Evolutionary conservation across 2,888 invertebrate species (phyloP), one percentile per base, ranked within the genome.

Genomic region (Heliothis peltigera): DNA sequence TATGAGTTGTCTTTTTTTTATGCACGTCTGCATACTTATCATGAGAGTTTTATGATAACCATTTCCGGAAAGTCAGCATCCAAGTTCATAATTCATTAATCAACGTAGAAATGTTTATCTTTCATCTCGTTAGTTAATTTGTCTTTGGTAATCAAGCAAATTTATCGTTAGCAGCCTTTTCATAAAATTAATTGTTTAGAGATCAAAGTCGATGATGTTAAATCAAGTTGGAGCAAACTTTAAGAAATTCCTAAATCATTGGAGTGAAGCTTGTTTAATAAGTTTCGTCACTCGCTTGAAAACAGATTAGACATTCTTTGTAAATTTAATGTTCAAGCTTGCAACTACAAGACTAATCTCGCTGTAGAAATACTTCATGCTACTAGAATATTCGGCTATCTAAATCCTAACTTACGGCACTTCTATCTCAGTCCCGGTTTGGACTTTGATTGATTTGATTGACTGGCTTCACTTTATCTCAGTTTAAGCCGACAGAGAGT

Each of bases 301-400:
- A 71, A 79, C 65, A 72, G 72, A 79, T 80, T 75, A 75, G 66
- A 69, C 63, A 80, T 77, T 80, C 71, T 81, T 81, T 77, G 72
- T 67, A 58, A 59, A 64, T 56, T 72, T 51, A 75, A 75, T 62
- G 58, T 57, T 58, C 59, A 55, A 42, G 56, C 54, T 72, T 58
- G 48, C 53, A 47, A 67, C 58, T 57, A 55, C 55, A 48, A 28
- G 44, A 21, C 21, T 19, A 44, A n/a, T n/a, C n/a, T 64, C n/a
- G 7, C 54, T 18, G 17, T 57, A 35, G 61, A 61, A 46, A 55
- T 62, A 22, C 25, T 57, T 53, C 46, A 19, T 22, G 19, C 21
- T 52, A 28, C 32, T 3, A 32, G 32, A 32, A 32, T 12, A 32
- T 4, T n/a, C n/a, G n/a, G 39, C n/a, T 5, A 39, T n/a, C 15